Evolutionary conservation across 35 echinoderm and acorn worm genomes (phyloP), one percentile per base, ranked within the genome.

Genomic region (Ophiothrix spiculata): DNA sequence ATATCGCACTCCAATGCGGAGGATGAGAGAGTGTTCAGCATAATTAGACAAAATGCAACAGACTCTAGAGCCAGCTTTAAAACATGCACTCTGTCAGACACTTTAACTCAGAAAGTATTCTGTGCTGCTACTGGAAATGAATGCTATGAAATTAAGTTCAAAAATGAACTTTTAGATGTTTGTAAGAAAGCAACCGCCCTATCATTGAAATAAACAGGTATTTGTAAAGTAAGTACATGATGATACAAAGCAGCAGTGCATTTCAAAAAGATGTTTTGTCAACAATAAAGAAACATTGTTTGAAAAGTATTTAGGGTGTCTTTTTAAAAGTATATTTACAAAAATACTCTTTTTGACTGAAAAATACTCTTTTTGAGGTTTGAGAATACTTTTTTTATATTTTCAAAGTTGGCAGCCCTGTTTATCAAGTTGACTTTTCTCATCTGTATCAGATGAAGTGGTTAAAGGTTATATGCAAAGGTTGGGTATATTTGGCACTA

Each of bases 11-110:
- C 81, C 38, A 92, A 87, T 64, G 90, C 84, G 60, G 85, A 92
- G 60, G 90, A 92, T 87, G 90, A 88, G 79, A 83, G 78, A 29
- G 56, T 87, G 33, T 92, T 92, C 32, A 92, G 85, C 46, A 38
- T 92, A n/a, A n/a, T n/a, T n/a, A n/a, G n/a, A n/a, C 42, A 49
- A 49, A 49, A 49, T 49, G 42, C 42, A 49, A 49, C 42, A 10
- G 42, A 49, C 19, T 49, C 19, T 6, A 49, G 42, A 19, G 42
- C 42, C 42, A 49, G 42, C 42, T 49, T 49, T 6, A 49, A 49
- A 19, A 49, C 42, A 6, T 10, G 19, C 19, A 49, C 42, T 49
- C 42, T 49, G 42, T 49, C 42, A 49, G 42, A 49, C 42, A 10
- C 42, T 19, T 19, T 49, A 19, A 49, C 42, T 19, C 42, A 49